phyloP scores from a whole-genome alignment of 2,797 vertebrate species.

The Pteropus rufus region DNA sequence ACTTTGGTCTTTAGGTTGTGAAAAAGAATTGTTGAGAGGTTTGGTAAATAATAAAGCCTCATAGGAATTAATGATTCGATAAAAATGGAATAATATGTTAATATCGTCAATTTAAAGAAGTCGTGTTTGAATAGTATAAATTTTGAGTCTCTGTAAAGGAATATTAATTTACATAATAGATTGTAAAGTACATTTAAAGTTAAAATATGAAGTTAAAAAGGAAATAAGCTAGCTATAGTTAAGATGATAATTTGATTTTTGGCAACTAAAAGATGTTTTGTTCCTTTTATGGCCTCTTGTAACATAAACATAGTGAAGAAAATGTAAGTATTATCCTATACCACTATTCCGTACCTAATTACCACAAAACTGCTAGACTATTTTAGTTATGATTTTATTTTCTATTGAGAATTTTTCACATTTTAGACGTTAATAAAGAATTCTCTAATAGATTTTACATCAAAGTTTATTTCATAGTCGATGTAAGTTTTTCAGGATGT shows the following conservation, averaged over 20 bases:
- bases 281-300: neutral
- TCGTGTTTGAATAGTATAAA: neutral
- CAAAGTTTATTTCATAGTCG: neutral
- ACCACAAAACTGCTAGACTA: neutral
- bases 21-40: conserved; percentile 2
- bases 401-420: neutral
- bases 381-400: conserved; percentile 16
- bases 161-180: neutral
- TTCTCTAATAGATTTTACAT: neutral
- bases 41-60: neutral
- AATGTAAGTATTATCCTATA: neutral
- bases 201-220: conserved; percentile 1
- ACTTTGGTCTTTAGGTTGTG: neutral
- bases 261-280: neutral
- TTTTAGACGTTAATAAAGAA: neutral
- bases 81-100: neutral
- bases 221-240: neutral
- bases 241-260: conserved; percentile 19
- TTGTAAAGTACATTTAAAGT: neutral
- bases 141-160: conserved; percentile 4
- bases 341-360: neutral
- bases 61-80: neutral
- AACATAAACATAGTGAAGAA: neutral
- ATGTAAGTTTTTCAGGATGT: neutral
- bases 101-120: neutral